A percentile compares a stretch with the other conserved stretches of the same genome.
phyloP scores from a whole-genome alignment of 2,113 vertebrate species.

The Malurus elegans region DNA sequence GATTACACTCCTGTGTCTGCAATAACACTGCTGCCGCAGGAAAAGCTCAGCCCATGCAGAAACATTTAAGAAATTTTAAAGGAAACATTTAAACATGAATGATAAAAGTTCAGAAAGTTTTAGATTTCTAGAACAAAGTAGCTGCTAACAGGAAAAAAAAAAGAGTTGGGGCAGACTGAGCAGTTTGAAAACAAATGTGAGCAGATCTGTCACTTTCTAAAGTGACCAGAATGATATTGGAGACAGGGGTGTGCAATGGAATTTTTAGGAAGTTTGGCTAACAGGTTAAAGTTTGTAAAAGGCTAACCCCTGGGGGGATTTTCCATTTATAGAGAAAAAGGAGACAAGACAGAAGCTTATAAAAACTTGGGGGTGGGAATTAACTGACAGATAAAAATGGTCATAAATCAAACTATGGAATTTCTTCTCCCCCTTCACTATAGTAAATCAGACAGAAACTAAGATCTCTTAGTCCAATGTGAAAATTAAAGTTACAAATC shows the following conservation, averaged over 20 bases:
- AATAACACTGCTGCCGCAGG: not conserved
- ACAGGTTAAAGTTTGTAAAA: not conserved
- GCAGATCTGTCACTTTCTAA: not conserved
- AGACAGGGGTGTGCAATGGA: not conserved
- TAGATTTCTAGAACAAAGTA: not conserved
- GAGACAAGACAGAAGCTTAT: not conserved
- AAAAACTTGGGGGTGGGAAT: not conserved
- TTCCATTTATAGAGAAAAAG: not conserved
- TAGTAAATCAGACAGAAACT: not conserved
- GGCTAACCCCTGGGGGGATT: not conserved
- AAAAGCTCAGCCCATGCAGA: not conserved
- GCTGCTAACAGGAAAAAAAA: not conserved
- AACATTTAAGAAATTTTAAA: not conserved
- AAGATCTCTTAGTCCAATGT: not conserved
- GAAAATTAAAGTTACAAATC: not conserved
- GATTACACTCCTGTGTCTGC: not conserved
- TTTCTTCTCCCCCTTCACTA: not conserved
- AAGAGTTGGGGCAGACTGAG: not conserved
- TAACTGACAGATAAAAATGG: not conserved
- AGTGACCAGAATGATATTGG: not conserved
- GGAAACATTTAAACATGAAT: not conserved
- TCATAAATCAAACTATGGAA: not conserved
- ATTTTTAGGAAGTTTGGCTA: not conserved
- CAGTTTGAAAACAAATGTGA: not conserved
- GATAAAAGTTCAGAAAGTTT: not conserved